Conservation (phyloP, 2,113 vertebrate species). For the Regulus satrapa region DNA sequence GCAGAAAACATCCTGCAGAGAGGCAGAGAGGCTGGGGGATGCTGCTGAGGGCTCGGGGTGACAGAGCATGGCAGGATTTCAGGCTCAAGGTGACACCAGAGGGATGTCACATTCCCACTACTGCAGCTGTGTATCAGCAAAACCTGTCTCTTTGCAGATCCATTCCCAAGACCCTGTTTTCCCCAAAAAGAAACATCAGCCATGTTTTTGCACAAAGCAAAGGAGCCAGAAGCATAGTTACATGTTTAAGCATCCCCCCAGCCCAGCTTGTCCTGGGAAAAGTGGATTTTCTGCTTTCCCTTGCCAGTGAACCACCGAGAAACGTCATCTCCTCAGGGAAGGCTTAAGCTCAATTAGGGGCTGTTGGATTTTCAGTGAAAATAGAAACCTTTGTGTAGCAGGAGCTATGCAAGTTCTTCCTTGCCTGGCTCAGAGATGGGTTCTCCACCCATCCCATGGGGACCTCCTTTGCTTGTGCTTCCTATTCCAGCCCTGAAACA, state of each 20-base stretch:
- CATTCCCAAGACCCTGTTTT: neutral
- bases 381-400: neutral
- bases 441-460: neutral
- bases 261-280: neutral
- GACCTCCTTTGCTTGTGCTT: neutral
- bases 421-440: neutral
- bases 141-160: neutral
- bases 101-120: accelerated
- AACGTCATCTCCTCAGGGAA: neutral
- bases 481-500: neutral
- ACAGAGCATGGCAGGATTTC: neutral
- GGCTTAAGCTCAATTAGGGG: neutral
- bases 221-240: neutral
- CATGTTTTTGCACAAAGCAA: neutral
- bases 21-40: neutral
- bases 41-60: neutral
- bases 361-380: neutral
- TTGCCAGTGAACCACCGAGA: neutral
- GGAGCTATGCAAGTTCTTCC: neutral
- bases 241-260: neutral
- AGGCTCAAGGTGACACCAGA: neutral
- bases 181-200: neutral
- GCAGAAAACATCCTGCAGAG: neutral
- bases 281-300: neutral
- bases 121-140: accelerated